Percentiles rank a stretch among this genome's conserved stretches.
Conservation (phyloP, 1,140 invertebrate species). For the Gerris buenoi region DNA sequence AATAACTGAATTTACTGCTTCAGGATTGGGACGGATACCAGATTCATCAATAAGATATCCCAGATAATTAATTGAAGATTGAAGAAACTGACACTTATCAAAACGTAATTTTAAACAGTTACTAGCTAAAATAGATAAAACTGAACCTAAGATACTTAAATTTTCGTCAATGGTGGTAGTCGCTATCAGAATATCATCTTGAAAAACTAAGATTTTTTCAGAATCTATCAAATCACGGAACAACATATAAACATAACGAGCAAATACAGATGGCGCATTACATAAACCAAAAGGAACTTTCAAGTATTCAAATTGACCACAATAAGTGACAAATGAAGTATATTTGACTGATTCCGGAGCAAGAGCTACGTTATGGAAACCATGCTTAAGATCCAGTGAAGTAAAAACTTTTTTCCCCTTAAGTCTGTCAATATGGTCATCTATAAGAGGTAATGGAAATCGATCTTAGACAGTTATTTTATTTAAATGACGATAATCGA, state of each 20-base stretch:
- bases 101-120: not conserved
- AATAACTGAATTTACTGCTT: not conserved
- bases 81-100: not conserved
- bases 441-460: slow-evolving; percentile 32
- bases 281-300: slow-evolving; percentile 26
- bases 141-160: not conserved
- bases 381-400: slow-evolving; percentile 26
- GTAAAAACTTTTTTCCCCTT: slow-evolving; percentile 22
- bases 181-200: not conserved
- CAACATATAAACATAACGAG: slow-evolving; percentile 18
- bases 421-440: slow-evolving; percentile 27
- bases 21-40: not conserved
- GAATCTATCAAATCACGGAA: not conserved
- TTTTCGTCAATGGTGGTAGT: not conserved
- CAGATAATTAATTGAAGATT: not conserved
- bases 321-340: slow-evolving; percentile 25
- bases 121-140: not conserved
- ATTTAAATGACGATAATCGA: slow-evolving; percentile 32
- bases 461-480: slow-evolving; percentile 23
- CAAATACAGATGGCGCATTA: slow-evolving; percentile 21
- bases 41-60: not conserved
- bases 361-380: slow-evolving; percentile 30
- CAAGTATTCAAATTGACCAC: slow-evolving; percentile 23
- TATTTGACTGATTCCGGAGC: slow-evolving; percentile 21
- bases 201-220: not conserved